Percentiles rank a stretch among this genome's conserved stretches.
Evolutionary conservation across 2,113 vertebrate species (phyloP).

Genomic region (Prolemur simus): DNA sequence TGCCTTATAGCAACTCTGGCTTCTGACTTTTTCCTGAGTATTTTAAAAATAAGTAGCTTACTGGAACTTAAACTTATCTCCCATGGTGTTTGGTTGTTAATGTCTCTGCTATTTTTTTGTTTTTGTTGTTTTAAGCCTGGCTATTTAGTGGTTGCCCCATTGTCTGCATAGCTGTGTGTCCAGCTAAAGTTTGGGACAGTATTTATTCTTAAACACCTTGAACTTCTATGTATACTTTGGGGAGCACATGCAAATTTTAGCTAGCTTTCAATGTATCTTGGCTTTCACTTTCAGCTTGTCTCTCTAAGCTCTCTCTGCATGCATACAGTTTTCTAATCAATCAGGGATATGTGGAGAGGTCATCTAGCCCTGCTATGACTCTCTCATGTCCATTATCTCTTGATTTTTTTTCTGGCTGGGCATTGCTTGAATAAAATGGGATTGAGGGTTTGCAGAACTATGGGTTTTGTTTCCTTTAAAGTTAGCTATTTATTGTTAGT

Average conservation of each 20-base stretch:
- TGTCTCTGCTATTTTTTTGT: background rate
- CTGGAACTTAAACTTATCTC: background rate
- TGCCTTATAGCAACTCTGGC: background rate
- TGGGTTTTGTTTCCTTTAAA: background rate
- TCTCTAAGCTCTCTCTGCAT: background rate
- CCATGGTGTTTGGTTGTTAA: background rate
- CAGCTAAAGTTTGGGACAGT: background rate
- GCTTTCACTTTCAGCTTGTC: background rate
- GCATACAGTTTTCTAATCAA: background rate
- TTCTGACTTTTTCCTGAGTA: background rate
- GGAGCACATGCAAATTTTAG: background rate
- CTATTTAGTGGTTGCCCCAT: background rate
- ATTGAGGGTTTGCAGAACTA: background rate
- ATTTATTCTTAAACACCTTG: background rate
- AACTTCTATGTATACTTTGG: background rate
- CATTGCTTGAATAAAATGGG: background rate
- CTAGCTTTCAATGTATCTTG: background rate
- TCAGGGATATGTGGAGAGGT: background rate
- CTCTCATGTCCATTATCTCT: background rate
- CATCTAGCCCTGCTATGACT: background rate
- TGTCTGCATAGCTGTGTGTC: background rate
- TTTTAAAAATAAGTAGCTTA: background rate
- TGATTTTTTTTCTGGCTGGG: background rate
- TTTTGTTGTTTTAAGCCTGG: background rate
- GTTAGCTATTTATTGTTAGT: background rate